Evolutionary conservation across 2,888 invertebrate species (phyloP), one percentile per base, ranked within the genome.

Genomic region (Diadromus collaris): DNA sequence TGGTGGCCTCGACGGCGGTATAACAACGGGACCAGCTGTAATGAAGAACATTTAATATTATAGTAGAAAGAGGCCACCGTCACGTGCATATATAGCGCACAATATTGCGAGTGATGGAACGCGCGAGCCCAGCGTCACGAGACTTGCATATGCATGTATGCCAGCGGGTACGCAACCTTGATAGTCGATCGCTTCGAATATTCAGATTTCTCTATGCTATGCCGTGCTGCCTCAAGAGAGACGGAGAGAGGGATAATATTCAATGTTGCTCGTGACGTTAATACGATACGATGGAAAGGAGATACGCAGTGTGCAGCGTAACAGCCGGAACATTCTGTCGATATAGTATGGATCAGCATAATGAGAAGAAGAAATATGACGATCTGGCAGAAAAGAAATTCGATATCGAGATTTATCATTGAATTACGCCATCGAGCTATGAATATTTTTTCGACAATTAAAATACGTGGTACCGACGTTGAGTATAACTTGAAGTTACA

Each of bases 21-120:
- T 61, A 46, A 61, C 10, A 56, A 38, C 24, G 46, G 34, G 54
- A 67, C 51, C 4, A 16, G 10, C 54, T 46, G 32, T 71, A 61
- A 67, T 63, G 68, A 58, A 73, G 63, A 21, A 27, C 32, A 34
- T 70, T 70, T 44, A 29, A 70, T 78, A 61, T 65, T 69, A 51
- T 51, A 44, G 48, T 32, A 44, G 51, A 63, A 69, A 54, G 19
- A 13, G 38, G n/a, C 34, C 54, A 41, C 29, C 24, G 44, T 38
- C n/a, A 61, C 32, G 44, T 34, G 58, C 6, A 58, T 54, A 46
- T 48, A 24, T 44, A 65, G 21, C 19, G 38, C 19, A 54, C 29
- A 34, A 67, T 34, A 67, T 67, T 21, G 21, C 34, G 34, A 51
- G 29, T 38, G 51, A 67, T 67, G 32, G n/a, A n/a, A 67, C 24